Percentiles rank a stretch among this genome's conserved stretches.
phyloP scores from a whole-genome alignment of 53 echinoderm and acorn worm genomes.

The Antedon mediterranea region DNA sequence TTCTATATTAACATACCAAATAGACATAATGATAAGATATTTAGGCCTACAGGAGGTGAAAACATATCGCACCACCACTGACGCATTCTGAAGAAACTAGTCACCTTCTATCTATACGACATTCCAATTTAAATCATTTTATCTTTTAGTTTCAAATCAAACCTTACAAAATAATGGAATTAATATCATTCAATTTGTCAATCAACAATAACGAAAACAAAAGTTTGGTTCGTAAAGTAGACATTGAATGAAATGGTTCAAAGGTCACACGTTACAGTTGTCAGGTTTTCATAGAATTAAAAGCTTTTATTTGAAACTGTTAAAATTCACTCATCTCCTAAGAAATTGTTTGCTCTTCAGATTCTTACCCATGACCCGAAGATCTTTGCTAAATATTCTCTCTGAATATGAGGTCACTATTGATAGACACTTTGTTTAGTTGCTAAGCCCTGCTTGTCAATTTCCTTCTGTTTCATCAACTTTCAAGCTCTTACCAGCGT shows the following conservation, averaged over 20 bases:
- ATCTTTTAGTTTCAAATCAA: too few species aligned
- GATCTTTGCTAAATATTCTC: neutral
- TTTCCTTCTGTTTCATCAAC: neutral
- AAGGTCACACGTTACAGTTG: neutral
- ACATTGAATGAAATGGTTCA: neutral
- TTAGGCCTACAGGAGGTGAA: too few species aligned
- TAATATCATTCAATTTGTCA: too few species aligned
- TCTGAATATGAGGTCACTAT: neutral
- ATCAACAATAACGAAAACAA: too few species aligned
- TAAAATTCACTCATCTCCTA: neutral
- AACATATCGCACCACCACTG: too few species aligned
- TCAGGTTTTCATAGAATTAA: neutral
- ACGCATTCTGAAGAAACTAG: too few species aligned
- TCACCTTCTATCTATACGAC: too few species aligned
- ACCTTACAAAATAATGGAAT: too few species aligned
- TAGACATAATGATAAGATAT: too few species aligned
- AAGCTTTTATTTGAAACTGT: neutral
- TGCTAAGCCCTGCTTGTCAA: neutral
- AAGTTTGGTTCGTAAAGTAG: too few species aligned
- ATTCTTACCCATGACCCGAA: neutral
- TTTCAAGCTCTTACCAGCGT: neutral
- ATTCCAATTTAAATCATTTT: too few species aligned
- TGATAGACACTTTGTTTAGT: conserved; percentile 1
- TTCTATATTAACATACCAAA: too few species aligned
- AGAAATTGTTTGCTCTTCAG: neutral